Base-by-base conservation (phyloP, 2,113 vertebrate genomes). In the Aspidoscelis tigris region DNA sequence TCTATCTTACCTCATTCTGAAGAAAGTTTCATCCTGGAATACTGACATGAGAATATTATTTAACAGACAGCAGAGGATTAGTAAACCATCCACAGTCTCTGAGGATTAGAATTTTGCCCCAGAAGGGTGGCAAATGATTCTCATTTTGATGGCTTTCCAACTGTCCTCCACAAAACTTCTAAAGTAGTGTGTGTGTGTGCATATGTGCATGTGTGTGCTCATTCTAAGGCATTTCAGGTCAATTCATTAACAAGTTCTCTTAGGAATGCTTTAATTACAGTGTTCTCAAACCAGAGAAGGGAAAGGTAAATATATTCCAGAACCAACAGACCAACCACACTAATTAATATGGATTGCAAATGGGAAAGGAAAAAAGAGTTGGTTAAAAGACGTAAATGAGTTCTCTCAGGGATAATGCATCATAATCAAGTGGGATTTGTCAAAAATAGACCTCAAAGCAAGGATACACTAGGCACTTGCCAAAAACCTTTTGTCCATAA, bases 181-280 rank as follows among this genome's bases (percentile, higher is more conserved):
- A 77, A 82, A 70, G 81, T 77, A 86, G 69, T 84, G 85, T 14
- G 78, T 84, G 78, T 84, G 73, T 89, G 86, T 77, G 58, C 11
- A 55, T 53, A 53, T 22, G 58, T 61, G 58, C 33, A 33, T 61
- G 58, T 61, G 58, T 61, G 55, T 61, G 12, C 18, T 61, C 58
- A 61, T 61, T 61, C 58, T 20, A 92, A 87, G 90, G 64, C 87
- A 91, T 92, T 93, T 91, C 90, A 90, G 91, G 91, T 93, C 93
- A 92, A 91, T 93, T 92, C 86, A 90, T 94, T 94, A 94, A 93
- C 86, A 81, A 82, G 83, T 88, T 89, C 91, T 94, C 89, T 91
- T 89, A 92, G 91, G 91, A 93, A 88, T 92, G 87, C 83, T 89
- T 90, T 93, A 91, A 94, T 93, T 94, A 89, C 83, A 86, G 76